Base-by-base conservation (phyloP, 1,140 invertebrate genomes). In the Palaemon carinicauda region DNA sequence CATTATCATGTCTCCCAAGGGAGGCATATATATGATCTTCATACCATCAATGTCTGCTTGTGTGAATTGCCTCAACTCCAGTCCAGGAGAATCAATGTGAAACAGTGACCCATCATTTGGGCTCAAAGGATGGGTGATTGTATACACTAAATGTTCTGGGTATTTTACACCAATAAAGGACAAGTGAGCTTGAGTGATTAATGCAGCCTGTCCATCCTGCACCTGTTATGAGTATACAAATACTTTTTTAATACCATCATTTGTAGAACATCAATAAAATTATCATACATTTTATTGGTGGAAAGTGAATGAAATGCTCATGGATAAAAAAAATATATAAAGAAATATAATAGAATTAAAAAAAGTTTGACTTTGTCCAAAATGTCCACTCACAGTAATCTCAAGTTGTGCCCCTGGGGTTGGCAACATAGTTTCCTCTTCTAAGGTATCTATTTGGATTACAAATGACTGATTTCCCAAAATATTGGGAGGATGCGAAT, bases 11-110 rank as follows among this genome's bases (percentile, higher is more conserved):
- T 85, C 83, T 52, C 65, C 77, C 21, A 89, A 82, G 5, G 92
- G 92, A 19, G 92, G 92, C 85, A 91, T 91, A 84, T 92, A 93
- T 2, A 92, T 92, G 51, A 93, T 92, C 89, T 92, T 92, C 54
- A 92, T 88, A 78, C 92, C 91, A 80, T 90, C 87, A 10, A 93
- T 89, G 87, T 93, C 92, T 77, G 90, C 90, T 88, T 93, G 92
- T 60, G 90, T 91, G 89, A 93, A 93, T 10, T 91, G 91, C 27
- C 82, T 90, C 50, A 93, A 90, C 65, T 91, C 91, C 50, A 91
- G 80, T 73, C 91, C 90, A 27, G 90, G 90, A 82, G 92, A 91
- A 88, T 92, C 92, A 24, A 92, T 92, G 77, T 91, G 91, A 19
- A 93, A 91, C 41, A 93, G 91, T 24, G 90, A 87, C 24, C 92